Percentiles rank a stretch among this genome's conserved stretches.
phyloP scores from a whole-genome alignment of 2,797 vertebrate species.

The Clarias laeviceps region DNA sequence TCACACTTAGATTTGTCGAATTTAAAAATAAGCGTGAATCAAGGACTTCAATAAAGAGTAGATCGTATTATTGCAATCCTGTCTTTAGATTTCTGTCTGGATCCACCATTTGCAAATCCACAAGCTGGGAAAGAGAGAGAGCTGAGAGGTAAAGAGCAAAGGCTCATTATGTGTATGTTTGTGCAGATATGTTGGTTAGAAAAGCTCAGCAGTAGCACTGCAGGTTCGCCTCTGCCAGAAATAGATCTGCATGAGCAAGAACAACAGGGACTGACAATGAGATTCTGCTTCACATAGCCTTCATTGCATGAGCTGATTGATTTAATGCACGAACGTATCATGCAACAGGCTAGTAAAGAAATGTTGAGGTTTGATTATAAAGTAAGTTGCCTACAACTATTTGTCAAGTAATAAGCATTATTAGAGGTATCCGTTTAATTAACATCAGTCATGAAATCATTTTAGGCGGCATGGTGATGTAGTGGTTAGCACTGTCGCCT shows the following conservation, averaged over 20 bases:
- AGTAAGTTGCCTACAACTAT: background rate
- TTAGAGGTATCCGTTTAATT: background rate
- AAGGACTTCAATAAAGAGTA: background rate
- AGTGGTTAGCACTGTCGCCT: too few relatives aligned
- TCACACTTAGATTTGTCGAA: too few relatives aligned
- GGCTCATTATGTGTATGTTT: constrained; percentile 10
- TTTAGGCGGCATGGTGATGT: too few relatives aligned
- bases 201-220: constrained; percentile 34
- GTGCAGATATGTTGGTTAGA: constrained; percentile 32
- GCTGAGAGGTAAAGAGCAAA: background rate
- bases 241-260: constrained; percentile 47
- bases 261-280: constrained; percentile 36
- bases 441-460: background rate
- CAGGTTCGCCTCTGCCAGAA: constrained; percentile 44
- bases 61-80: background rate
- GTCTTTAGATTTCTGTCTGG: background rate
- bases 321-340: background rate
- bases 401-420: background rate
- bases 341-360: constrained; percentile 34
- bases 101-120: constrained; percentile 14
- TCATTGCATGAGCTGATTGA: constrained; percentile 15
- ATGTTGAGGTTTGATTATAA: background rate
- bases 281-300: constrained; percentile 29
- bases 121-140: background rate
- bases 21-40: background rate